Evolutionary conservation across 1,140 invertebrate species (phyloP).

Genomic region (Drosophila sp.): DNA sequence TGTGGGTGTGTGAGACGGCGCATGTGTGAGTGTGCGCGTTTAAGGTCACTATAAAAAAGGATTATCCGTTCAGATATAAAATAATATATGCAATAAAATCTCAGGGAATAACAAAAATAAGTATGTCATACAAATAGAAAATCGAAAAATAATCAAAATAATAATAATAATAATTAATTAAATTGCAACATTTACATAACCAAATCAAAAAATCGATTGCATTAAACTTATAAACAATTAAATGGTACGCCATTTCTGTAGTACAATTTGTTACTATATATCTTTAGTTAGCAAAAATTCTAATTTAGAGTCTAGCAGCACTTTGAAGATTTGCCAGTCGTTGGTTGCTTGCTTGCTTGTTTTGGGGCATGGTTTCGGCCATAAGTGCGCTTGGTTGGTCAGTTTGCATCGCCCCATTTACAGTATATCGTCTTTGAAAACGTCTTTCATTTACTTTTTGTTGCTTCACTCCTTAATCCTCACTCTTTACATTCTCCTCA

Average conservation of each 20-base stretch:
- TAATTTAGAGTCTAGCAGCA: slow-evolving; percentile 78
- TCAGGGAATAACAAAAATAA: slow-evolving; percentile 76
- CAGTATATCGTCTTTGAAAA: slow-evolving; percentile 72
- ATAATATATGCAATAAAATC: slow-evolving; percentile 63
- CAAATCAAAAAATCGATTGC: slow-evolving; percentile 72
- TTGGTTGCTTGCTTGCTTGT: slow-evolving; percentile 66
- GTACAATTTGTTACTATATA: slow-evolving; percentile 57
- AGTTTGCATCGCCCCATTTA: slow-evolving; percentile 35
- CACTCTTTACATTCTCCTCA: slow-evolving; percentile 32
- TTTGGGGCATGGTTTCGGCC: slow-evolving; percentile 6
- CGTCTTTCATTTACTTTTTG: slow-evolving; percentile 72
- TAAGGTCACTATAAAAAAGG: slow-evolving; percentile 62
- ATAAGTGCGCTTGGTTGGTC: neutral
- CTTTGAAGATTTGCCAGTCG: slow-evolving; percentile 79
- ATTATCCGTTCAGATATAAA: slow-evolving; percentile 36
- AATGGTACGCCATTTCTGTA: slow-evolving; percentile 56
- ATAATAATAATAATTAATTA: slow-evolving; percentile 33
- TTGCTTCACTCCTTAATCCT: slow-evolving; percentile 40
- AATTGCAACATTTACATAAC: slow-evolving; percentile 75
- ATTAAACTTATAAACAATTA: slow-evolving; percentile 69
- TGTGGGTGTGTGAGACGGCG: slow-evolving; percentile 43
- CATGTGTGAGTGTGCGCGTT: slow-evolving; percentile 43
- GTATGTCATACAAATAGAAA: slow-evolving; percentile 66
- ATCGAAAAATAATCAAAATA: slow-evolving; percentile 39
- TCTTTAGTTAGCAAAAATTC: slow-evolving; percentile 66